phyloP scores from a whole-genome alignment of 2,888 invertebrate species.

The Diadegma fenestrale region DNA sequence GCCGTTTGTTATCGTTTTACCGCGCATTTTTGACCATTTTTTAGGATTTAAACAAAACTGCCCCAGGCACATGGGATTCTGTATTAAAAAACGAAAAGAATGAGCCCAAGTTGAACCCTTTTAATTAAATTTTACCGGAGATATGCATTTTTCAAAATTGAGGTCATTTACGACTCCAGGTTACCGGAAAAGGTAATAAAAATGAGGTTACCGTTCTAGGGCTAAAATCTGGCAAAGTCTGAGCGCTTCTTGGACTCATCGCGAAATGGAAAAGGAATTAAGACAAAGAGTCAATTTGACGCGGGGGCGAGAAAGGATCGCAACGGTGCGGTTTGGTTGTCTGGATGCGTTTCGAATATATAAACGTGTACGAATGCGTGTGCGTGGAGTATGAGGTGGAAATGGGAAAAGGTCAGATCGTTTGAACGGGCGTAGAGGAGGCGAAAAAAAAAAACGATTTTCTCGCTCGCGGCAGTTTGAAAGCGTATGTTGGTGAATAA shows the following conservation, averaged over 20 bases:
- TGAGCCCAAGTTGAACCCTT: no score
- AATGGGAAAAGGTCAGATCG: slow-evolving; percentile 4
- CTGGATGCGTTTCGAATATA: not conserved
- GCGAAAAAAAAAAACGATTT: not conserved
- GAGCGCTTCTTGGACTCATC: not conserved
- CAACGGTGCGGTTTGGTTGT: not conserved
- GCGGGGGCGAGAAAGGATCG: slow-evolving; percentile 19
- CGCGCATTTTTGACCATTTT: no score
- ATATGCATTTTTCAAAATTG: no score
- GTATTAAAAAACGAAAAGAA: no score
- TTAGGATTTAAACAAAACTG: no score
- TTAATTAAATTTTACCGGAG: no score
- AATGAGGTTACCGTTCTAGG: no score
- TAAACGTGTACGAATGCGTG: not conserved
- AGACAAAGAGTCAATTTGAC: not conserved
- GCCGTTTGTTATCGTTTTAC: no score
- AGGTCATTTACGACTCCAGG: no score
- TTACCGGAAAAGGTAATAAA: no score
- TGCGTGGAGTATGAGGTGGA: not conserved
- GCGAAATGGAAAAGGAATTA: not conserved
- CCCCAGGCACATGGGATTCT: no score
- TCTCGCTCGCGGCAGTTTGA: not conserved
- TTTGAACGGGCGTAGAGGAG: not conserved
- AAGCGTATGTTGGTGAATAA: slow-evolving; percentile 1
- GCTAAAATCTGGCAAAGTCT: not conserved